Evolutionary conservation across 2,113 vertebrate species (phyloP).

Genomic region (Oxygymnocypris stewartii): DNA sequence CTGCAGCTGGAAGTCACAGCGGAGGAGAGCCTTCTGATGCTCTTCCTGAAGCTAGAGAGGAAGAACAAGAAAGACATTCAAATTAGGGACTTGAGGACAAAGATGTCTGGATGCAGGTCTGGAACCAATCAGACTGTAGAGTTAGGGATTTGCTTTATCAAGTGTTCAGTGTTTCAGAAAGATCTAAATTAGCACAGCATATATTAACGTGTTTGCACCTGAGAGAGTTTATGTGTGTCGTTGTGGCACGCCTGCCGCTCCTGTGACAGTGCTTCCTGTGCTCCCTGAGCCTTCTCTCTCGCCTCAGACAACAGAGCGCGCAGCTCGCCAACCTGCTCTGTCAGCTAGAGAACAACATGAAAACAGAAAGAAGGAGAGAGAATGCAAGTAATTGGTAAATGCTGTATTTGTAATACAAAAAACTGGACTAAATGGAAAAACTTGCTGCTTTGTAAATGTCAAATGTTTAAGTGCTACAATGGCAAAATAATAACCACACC

Average conservation of each 20-base stretch:
- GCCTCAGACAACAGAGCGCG: constrained; percentile 79
- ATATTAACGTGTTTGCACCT: constrained; percentile 71
- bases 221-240: constrained; percentile 81
- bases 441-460: neutral
- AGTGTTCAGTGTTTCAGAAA: neutral
- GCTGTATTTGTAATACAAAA: neutral
- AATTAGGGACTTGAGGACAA: neutral
- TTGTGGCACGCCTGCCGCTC: constrained; percentile 82
- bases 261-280: constrained; percentile 82
- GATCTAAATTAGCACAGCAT: neutral
- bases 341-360: constrained; percentile 41
- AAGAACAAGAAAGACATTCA: neutral
- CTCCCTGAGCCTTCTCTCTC: constrained; percentile 76
- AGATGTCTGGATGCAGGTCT: neutral
- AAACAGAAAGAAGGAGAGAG: constrained; percentile 32
- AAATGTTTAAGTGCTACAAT: neutral
- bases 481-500: neutral
- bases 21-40: constrained; percentile 89
- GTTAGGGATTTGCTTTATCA: neutral
- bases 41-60: constrained; percentile 86
- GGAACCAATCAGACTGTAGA: neutral
- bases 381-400: neutral
- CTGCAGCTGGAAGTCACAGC: constrained; percentile 94
- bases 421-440: neutral
- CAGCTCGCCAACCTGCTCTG: constrained; percentile 78